Conservation (phyloP, 2,113 vertebrate species). For the Penelope pileata region DNA sequence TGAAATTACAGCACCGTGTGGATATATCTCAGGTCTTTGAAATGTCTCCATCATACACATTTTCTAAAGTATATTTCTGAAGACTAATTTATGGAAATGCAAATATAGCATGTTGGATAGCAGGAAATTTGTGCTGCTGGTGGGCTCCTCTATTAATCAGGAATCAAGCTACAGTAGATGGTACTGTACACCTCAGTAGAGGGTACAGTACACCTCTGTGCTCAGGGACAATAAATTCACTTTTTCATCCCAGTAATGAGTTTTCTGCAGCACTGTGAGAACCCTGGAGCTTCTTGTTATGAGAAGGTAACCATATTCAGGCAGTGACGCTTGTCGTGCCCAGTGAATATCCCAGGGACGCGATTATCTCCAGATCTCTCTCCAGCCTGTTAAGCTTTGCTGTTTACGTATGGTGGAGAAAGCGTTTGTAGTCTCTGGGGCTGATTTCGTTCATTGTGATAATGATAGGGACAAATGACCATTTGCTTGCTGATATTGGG, state of each 20-base stretch:
- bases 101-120: neutral
- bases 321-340: neutral
- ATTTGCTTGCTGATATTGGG: neutral
- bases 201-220: neutral
- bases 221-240: slow-evolving; percentile 18
- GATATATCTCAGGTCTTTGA: neutral
- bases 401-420: neutral
- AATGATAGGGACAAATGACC: slow-evolving; percentile 37
- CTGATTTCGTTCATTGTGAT: neutral
- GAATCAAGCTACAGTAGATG: neutral
- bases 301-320: slow-evolving; percentile 48
- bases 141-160: neutral
- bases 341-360: slow-evolving; percentile 44
- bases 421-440: slow-evolving; percentile 22
- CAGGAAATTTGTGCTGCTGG: neutral
- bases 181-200: no score
- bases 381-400: slow-evolving; percentile 11
- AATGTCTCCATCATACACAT: neutral
- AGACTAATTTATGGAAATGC: neutral
- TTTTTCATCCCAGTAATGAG: slow-evolving; percentile 25
- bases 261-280: slow-evolving; percentile 34
- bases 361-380: slow-evolving; percentile 63
- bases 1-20: neutral
- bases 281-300: slow-evolving; percentile 60
- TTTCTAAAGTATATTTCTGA: neutral